Base-by-base conservation (phyloP, 2,113 vertebrate species). In the Cynoglossus semilaevis region DNA sequence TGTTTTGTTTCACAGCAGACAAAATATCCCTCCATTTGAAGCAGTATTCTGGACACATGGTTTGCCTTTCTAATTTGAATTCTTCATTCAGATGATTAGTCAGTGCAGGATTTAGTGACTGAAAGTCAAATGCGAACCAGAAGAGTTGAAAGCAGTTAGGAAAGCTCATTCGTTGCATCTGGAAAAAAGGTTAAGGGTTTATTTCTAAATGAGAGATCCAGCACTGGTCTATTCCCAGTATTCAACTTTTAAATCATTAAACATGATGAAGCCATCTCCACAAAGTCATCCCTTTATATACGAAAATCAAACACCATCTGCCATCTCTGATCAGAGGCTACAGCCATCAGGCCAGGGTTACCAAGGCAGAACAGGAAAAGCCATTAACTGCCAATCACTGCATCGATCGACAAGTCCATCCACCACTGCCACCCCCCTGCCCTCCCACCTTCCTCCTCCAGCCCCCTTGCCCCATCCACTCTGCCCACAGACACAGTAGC, bases 341-440 rank as follows among this genome's bases (percentile, higher is more conserved):
- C 90, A 90, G 88, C 84, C 88, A 84, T 91, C 90, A 89, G 85
- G 70, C 87, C 78, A 80, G 82, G 88, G 88, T 92, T 91, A 91
- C 89, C 84, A 88, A 91, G 90, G 87, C 88, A 88, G 88, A 91
- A 91, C 87, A 86, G 90, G 90, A 86, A 91, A 91, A 90, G 88
- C 90, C 90, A 91, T 92, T 92, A 92, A 90, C 90, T 90, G 90
- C 91, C 91, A 91, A 91, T 92, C 91, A 90, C 87, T 71, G 87
- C 89, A 92, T 92, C 88, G 91, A 91, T 92, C 89, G 84, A 87
- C 87, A 88, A 84, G 87, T 87, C 81, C 51, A 82, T 80, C 79
- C 82, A 85, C 84, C 86, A 83, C 80, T 76, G 74, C 75, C 76
- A 76, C 62, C 87, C 51, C 61, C 56, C 66, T 29, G 22, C 62